Base-by-base conservation (phyloP, 2,113 vertebrate species). In the Petromus typicus region DNA sequence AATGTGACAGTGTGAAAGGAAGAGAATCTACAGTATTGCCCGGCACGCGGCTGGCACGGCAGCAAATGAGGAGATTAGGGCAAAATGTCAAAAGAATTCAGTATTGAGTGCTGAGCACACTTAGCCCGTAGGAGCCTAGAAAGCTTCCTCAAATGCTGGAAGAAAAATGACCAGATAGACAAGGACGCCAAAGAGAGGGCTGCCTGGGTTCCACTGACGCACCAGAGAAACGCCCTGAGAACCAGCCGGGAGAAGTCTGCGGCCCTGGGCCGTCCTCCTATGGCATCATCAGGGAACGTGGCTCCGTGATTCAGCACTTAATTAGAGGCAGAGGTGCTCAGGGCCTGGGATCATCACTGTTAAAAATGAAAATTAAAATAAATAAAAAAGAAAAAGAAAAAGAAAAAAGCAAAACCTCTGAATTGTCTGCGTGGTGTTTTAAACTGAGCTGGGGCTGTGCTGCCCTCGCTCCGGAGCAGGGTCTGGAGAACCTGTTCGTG, bases 211-310 rank as follows among this genome's bases (percentile, higher is more conserved):
- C 23, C 3, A 2, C 40, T 27, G 40, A 23, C 59, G 5, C 1
- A 20, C 20, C 23, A 73, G 23, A 25, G 12, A 73, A 73, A 14
- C 4, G 25, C n/a, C 1, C 10, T 13, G 32, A 37, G 64, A 34
- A 37, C 16, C 8, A 37, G n/a, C 9, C 3, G n/a, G 66, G 37
- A 69, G 66, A 18, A 3, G 3, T 17, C 66, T 69, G n/a, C 4
- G n/a, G n/a, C 3, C 2, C 66, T 69, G 66, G 66, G 18, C 7
- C 66, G 20, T n/a, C n/a, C 14, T 34, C 32, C 66, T 67, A 43
- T 16, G 23, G 23, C 0, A 5, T 14, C 6, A 27, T 1, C 11
- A 27, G 40, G 71, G 12, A 10, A 9, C 2, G 40, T 17, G 9
- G 69, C 40, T 75, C 54, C 14, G 12, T 43, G 40, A 16, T 25